A percentile compares a stretch with the other conserved stretches of the same genome.
phyloP scores from a whole-genome alignment of 2,113 vertebrate genomes.

The Pteropus alecto region DNA sequence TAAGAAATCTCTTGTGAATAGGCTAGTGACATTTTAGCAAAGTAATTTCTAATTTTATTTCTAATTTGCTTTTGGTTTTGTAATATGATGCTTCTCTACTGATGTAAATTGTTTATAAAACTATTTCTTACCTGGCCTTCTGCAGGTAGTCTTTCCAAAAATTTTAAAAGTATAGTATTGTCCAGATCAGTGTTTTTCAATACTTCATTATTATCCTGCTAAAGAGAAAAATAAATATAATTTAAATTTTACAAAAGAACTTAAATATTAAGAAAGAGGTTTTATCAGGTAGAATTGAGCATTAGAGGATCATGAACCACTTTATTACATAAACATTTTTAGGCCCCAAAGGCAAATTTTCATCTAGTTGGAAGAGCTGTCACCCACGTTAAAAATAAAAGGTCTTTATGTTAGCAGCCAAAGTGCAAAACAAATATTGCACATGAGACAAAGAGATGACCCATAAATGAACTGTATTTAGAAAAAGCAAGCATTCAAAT shows the following conservation, averaged over 20 bases:
- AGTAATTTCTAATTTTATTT: neutral
- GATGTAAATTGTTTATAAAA: neutral
- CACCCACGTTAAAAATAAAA: neutral
- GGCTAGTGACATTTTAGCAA: neutral
- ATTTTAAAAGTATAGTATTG: neutral
- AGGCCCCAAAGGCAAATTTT: neutral
- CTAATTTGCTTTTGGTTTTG: neutral
- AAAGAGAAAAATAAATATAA: neutral
- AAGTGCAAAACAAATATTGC: neutral
- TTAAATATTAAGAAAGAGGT: neutral
- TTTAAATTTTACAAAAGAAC: neutral
- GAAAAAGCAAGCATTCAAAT: neutral
- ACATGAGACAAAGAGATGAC: neutral
- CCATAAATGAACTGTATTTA: neutral
- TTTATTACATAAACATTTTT: neutral
- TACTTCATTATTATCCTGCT: neutral
- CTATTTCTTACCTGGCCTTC: neutral
- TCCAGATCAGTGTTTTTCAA: neutral
- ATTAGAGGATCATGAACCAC: neutral
- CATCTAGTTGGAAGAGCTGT: neutral
- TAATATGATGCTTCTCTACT: neutral
- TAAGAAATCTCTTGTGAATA: neutral
- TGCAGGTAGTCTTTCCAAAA: neutral
- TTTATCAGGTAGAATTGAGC: neutral
- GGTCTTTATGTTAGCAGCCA: neutral